Conservation (phyloP, 2,113 vertebrate species). For the Pseudois nayaur region DNA sequence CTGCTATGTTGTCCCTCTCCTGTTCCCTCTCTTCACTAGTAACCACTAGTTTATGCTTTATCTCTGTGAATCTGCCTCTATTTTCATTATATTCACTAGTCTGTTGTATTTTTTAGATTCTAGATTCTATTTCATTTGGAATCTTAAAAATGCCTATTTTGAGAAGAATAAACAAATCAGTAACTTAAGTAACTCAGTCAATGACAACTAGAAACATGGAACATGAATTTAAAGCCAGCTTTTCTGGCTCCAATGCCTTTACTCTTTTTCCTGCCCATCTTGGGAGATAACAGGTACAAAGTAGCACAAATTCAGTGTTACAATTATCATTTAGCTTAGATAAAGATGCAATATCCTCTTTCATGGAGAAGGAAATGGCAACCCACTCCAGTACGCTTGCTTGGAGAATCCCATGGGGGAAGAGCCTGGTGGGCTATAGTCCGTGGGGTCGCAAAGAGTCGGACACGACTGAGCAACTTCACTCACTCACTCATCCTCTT, state of each 20-base stretch:
- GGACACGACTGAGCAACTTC: too few species aligned
- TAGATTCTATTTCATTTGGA: not conserved
- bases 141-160: not conserved
- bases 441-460: too few species aligned
- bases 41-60: not conserved
- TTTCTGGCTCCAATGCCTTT: not conserved
- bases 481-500: not conserved
- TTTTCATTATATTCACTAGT: not conserved
- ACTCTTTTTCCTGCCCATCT: not conserved
- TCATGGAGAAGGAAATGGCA: not conserved
- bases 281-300: not conserved
- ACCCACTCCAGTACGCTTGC: too few species aligned
- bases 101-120: not conserved
- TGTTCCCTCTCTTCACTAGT: not conserved
- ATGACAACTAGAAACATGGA: not conserved
- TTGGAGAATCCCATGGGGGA: too few species aligned
- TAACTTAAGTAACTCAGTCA: not conserved
- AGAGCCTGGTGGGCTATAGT: too few species aligned
- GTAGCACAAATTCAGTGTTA: not conserved
- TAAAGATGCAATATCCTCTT: not conserved
- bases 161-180: not conserved
- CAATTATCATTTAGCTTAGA: slow-evolving; percentile 1
- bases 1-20: not conserved
- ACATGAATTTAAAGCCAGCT: not conserved
- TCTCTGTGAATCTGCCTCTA: not conserved